Conservation (phyloP, 2,888 invertebrate genomes). For the Griposia aprilina region DNA sequence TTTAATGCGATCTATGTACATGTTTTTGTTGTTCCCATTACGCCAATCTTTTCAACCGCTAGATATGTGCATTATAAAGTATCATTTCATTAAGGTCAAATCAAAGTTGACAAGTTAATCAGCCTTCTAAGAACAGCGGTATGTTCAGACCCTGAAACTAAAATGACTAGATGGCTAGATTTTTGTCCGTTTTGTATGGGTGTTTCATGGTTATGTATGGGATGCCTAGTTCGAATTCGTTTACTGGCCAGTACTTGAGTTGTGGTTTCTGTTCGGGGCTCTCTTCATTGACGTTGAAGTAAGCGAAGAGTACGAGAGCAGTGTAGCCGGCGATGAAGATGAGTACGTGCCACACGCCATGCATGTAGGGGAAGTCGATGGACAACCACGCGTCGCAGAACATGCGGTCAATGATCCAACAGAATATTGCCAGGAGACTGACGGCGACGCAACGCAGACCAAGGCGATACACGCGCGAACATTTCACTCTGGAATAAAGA, state of each 20-base stretch:
- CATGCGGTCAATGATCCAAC: conserved; percentile 94
- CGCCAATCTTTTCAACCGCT: conserved; percentile 16
- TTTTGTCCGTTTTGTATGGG: conserved; percentile 87
- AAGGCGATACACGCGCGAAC: conserved; percentile 92
- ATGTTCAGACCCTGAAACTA: conserved; percentile 3
- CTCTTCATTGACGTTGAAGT: conserved; percentile 94
- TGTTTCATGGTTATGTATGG: conserved; percentile 93
- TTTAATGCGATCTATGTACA: neutral
- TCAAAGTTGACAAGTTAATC: conserved; percentile 43
- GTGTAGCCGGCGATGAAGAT: conserved; percentile 95
- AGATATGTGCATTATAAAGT: conserved; percentile 8
- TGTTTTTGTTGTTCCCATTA: neutral
- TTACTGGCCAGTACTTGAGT: conserved; percentile 94
- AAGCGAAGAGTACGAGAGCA: conserved; percentile 94
- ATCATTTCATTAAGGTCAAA: conserved; percentile 23
- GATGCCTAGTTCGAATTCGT: conserved; percentile 94
- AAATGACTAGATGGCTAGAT: conserved; percentile 85
- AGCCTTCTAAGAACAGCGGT: conserved; percentile 52
- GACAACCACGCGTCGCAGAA: conserved; percentile 95
- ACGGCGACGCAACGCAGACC: conserved; percentile 93
- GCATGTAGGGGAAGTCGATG: conserved; percentile 95
- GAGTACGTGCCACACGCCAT: conserved; percentile 95
- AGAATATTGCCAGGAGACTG: conserved; percentile 93
- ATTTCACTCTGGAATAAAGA: conserved; percentile 88
- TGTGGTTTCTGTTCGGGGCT: conserved; percentile 93